Evolutionary conservation across 2,113 vertebrate genomes (phyloP), one percentile per base, ranked within the genome.

Genomic region (Trinectes maculatus): DNA sequence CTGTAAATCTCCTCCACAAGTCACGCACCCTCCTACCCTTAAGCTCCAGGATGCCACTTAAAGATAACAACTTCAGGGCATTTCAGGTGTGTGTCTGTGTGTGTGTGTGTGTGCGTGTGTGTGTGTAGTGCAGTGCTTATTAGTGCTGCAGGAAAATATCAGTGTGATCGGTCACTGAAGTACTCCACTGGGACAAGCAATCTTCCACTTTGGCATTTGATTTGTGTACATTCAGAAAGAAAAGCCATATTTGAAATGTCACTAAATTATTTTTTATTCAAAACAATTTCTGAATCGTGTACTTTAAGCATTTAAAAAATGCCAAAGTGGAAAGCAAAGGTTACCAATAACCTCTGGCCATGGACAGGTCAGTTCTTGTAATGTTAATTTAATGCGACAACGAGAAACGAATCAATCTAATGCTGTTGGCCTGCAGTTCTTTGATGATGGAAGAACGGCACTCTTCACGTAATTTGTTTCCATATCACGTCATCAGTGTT

Each of bases 51-150:
- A 89, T 80, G 77, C 70, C 77, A 81, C 81, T 87, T 85, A 72
- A 83, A 80, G 74, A 87, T 82, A 84, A 86, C 80, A 84, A 84
- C 85, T 77, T 71, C 29, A 78, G 77, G 79, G 70, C 71, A 77
- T 80, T 80, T 78, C 57, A 80, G 67, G 68, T 34, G 33, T 54
- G 18, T 24, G 24, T 26, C 18, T 34, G 55, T 2, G 46, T 16
- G 11, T 16, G 29, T 54, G 39, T 25, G 13, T 51, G 25, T 36
- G 10, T 47, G 40, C 19, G 42, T 44, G 42, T 47, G 10, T 24
- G 10, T 24, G 4, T 12, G 5, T 12, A 15, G 46, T 68, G 59
- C 36, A 22, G 26, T 66, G 44, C 60, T 70, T 68, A 61, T 68
- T 64, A 63, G 19, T 9, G 52, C 64, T 67, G 22, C 37, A 24